phyloP scores from a whole-genome alignment of 2,113 vertebrate genomes.

The Vombatus ursinus region DNA sequence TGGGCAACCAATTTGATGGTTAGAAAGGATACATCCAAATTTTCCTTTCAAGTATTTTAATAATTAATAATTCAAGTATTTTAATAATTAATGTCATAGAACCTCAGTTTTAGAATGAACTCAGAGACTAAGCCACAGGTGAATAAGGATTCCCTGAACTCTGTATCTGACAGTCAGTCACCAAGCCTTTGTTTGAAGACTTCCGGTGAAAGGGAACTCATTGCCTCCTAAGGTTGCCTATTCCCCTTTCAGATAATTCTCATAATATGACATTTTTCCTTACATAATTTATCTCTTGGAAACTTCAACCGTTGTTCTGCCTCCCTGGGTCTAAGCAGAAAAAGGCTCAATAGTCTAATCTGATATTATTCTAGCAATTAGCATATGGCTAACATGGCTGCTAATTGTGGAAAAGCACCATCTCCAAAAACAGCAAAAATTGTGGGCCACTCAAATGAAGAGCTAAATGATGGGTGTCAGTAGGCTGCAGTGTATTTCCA shows the following conservation, averaged over 20 bases:
- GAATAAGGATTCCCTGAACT: background rate
- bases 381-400: no score
- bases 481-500: background rate
- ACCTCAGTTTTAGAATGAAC: conserved; percentile 2
- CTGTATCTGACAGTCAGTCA: background rate
- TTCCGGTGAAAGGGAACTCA: background rate
- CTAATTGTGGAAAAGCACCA: background rate
- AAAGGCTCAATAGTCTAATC: background rate
- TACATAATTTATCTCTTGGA: background rate
- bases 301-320: background rate
- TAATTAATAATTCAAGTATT: no score
- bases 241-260: background rate
- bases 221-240: background rate
- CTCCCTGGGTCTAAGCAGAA: background rate
- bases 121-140: background rate
- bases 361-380: background rate
- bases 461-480: background rate
- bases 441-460: background rate
- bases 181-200: background rate
- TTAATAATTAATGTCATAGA: no score
- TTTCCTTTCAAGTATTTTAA: conserved; percentile 2
- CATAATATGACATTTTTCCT: background rate
- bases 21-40: background rate
- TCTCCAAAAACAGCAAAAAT: background rate
- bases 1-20: background rate